Base-by-base conservation (phyloP, 2,888 invertebrate genomes). In the Tenthredo livida region DNA sequence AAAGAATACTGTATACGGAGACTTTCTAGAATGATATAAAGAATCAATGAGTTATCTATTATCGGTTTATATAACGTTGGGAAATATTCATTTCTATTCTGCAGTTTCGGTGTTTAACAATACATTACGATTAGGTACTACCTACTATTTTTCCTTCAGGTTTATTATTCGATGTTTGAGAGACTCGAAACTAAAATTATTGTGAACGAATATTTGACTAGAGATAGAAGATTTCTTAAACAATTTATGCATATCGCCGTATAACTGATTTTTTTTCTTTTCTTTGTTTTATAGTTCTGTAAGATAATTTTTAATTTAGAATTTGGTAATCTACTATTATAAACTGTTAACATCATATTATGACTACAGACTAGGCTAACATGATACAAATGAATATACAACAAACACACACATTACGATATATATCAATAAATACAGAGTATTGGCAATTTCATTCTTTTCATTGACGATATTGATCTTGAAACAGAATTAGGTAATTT, bases 1-100 rank as follows among this genome's bases (percentile, higher is more conserved):
- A 85, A 65, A 77, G n/a, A 86, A 84, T 85, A 65, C 43, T 85
- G 77, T 86, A 85, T 29, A 54, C 10, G 25, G 7, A 12, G n/a
- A 9, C 7, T n/a, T 54, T 3, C 37, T n/a, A n/a, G n/a, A 4
- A 29, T 2, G 29, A 29, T 17, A 2, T 6, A 1, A n/a, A 54
- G n/a, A 54, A 54, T 54, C 54, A 50, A 50, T 50, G 5, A 54
- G n/a, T 54, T 7, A 29, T 2, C 2, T 29, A 29, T 29, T 29
- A 54, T n/a, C 54, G 54, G n/a, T 54, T n/a, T 7, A 54, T 54
- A 6, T n/a, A 54, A n/a, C 54, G n/a, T 54, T 54, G 1, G n/a
- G 6, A n/a, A 47, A 54, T 33, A 54, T n/a, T n/a, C n/a, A 54
- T 54, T 50, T 54, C n/a, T n/a, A n/a, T 54, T n/a, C 6, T 50